These are phyloP conservation scores for Tetragnatha versicolor DNA, from an alignment of 1,140 invertebrate genomes.

Conservation along the genomic window DNA sequence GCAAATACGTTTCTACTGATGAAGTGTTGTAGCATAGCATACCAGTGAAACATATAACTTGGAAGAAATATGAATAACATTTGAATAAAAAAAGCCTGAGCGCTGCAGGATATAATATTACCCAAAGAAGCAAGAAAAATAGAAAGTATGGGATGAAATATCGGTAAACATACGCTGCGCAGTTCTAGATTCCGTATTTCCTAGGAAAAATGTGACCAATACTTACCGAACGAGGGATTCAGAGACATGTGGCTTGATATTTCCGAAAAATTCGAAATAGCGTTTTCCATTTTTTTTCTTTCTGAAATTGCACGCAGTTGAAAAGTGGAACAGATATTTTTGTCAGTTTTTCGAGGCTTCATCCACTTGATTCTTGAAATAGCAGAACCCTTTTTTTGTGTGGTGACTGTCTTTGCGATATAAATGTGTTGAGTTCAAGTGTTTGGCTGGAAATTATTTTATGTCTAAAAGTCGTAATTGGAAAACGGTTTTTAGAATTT, in stretches of 20 bases:
- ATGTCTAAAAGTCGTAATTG: too few relatives aligned
- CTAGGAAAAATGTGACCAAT: conserved; percentile 21
- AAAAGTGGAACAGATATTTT: not conserved
- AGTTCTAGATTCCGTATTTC: not conserved
- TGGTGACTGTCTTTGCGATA: too few relatives aligned
- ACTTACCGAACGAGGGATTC: conserved; percentile 27
- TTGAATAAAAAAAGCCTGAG: conserved; percentile 34
- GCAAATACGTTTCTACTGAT: too few relatives aligned
- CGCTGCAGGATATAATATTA: conserved; percentile 6
- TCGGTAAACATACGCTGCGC: conserved; percentile 29
- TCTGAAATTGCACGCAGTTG: not conserved
- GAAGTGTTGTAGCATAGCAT: not conserved
- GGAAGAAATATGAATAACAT: conserved; percentile 19
- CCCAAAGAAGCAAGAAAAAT: not conserved
- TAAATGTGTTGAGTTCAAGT: too few relatives aligned
- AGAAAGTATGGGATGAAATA: conserved; percentile 10
- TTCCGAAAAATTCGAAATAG: conserved; percentile 4
- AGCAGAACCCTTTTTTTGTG: too few relatives aligned
- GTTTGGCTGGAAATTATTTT: too few relatives aligned
- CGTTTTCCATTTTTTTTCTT: conserved; percentile 3
- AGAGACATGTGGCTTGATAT: conserved; percentile 16
- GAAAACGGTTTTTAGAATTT: too few relatives aligned
- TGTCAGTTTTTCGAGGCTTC: too few relatives aligned
- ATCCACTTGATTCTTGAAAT: too few relatives aligned
- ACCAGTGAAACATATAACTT: not conserved